phyloP scores from a whole-genome alignment of 2,888 invertebrate species.

The Drosophila seclusa region DNA sequence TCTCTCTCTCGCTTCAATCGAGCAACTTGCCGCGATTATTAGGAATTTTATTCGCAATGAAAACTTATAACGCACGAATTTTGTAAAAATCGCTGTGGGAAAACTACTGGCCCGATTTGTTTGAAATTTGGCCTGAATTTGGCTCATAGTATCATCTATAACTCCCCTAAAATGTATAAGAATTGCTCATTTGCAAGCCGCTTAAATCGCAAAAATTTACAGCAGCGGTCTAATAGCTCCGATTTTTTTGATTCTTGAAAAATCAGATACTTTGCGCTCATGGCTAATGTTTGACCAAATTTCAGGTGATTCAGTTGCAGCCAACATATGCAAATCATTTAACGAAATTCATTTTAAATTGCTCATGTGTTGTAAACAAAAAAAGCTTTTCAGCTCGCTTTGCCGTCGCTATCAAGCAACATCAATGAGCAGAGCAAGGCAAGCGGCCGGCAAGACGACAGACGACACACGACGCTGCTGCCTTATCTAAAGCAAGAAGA shows the following conservation, averaged over 20 bases:
- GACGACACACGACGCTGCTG: slow-evolving; percentile 12
- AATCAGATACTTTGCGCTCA: slow-evolving; percentile 72
- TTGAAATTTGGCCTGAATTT: slow-evolving; percentile 41
- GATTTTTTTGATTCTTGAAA: slow-evolving; percentile 75
- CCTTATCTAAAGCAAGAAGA: slow-evolving; percentile 16
- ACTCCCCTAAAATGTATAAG: slow-evolving; percentile 25
- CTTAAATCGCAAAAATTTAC: slow-evolving; percentile 52
- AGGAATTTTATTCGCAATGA: slow-evolving; percentile 14
- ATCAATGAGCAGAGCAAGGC: slow-evolving; percentile 48
- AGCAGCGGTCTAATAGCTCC: slow-evolving; percentile 25
- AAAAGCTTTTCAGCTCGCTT: slow-evolving; percentile 44
- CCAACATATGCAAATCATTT: slow-evolving; percentile 73
- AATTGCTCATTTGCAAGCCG: slow-evolving; percentile 16
- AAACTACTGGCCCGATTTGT: slow-evolving; percentile 41
- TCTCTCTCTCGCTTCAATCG: slow-evolving; percentile 13
- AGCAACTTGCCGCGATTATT: slow-evolving; percentile 1
- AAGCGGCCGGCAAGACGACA: slow-evolving; percentile 58
- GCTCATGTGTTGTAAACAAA: slow-evolving; percentile 66
- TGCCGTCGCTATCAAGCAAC: slow-evolving; percentile 49
- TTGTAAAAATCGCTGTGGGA: slow-evolving; percentile 68
- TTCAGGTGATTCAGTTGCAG: slow-evolving; percentile 23
- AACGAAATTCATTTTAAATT: slow-evolving; percentile 82
- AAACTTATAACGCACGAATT: slow-evolving; percentile 59
- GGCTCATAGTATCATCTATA: background rate
- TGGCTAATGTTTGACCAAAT: slow-evolving; percentile 12